These are phyloP conservation scores for Melanotaenia maccullochi DNA, from an alignment of 2,797 vertebrate species.

Conservation along the genomic window DNA sequence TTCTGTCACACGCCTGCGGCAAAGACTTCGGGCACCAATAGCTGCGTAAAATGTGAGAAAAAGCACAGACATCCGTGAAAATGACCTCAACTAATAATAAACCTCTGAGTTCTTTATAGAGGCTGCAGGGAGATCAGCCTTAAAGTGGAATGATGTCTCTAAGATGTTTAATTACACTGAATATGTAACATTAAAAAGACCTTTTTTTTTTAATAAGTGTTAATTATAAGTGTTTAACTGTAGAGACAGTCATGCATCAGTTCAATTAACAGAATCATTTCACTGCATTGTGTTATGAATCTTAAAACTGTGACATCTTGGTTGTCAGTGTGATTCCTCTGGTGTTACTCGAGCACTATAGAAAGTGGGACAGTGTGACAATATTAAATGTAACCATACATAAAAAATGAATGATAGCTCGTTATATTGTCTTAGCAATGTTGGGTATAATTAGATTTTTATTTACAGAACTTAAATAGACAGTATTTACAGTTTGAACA, in stretches of 20 bases:
- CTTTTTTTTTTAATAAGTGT: not conserved
- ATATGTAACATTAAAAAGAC: not conserved
- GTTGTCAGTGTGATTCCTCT: not conserved
- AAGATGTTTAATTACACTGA: not conserved
- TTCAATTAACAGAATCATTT: not conserved
- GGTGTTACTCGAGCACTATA: not conserved
- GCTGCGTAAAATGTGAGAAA: slow-evolving; percentile 41
- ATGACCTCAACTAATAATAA: slow-evolving; percentile 39
- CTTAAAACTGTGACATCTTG: not conserved
- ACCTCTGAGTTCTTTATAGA: slow-evolving; percentile 13
- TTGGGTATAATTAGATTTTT: slow-evolving; percentile 45
- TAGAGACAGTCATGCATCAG: not conserved
- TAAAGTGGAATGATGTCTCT: not conserved
- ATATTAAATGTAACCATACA: not conserved
- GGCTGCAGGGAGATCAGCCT: not conserved
- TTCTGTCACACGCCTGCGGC: slow-evolving; percentile 14
- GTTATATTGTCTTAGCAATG: not conserved
- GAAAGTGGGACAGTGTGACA: not conserved
- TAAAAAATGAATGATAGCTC: not conserved
- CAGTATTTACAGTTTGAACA: slow-evolving; percentile 52
- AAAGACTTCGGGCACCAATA: slow-evolving; percentile 15
- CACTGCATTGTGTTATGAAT: not conserved
- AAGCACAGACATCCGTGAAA: slow-evolving; percentile 46
- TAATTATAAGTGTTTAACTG: not conserved
- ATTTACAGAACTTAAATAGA: slow-evolving; percentile 66